Evolutionary conservation across 1,140 invertebrate species (phyloP).

Genomic region (Trichonephila clavata): DNA sequence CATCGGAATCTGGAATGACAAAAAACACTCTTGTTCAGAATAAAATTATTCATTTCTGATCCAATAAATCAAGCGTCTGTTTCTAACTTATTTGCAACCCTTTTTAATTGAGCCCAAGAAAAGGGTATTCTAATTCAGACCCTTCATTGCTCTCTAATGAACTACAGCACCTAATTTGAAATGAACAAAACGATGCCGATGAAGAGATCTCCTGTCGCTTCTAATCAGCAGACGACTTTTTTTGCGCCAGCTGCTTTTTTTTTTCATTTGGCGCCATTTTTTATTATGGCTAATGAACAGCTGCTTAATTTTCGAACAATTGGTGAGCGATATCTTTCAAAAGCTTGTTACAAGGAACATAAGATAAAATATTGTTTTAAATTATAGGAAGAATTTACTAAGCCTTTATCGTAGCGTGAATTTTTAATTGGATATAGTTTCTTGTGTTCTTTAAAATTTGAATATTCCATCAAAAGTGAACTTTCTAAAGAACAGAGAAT

Average conservation of each 20-base stretch:
- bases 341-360: background rate
- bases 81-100: slow-evolving; percentile 14
- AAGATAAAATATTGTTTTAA: background rate
- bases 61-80: slow-evolving; percentile 16
- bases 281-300: background rate
- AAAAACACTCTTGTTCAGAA: background rate
- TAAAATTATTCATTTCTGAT: background rate
- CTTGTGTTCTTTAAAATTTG: background rate
- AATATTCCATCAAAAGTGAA: background rate
- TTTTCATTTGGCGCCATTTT: background rate
- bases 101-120: slow-evolving; percentile 2
- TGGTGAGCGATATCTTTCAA: background rate
- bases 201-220: background rate
- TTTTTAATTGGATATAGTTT: slow-evolving; percentile 20
- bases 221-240: slow-evolving; percentile 36
- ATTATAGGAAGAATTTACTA: too few relatives aligned
- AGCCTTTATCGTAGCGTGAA: background rate
- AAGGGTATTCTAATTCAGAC: background rate
- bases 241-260: background rate
- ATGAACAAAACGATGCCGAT: background rate
- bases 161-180: background rate
- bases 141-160: background rate
- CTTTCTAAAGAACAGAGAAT: background rate
- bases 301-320: slow-evolving; percentile 35
- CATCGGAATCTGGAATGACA: background rate